Evolutionary conservation across 2,797 vertebrate genomes (phyloP), one percentile per base, ranked within the genome.

Genomic region (Cichlasoma orientale): DNA sequence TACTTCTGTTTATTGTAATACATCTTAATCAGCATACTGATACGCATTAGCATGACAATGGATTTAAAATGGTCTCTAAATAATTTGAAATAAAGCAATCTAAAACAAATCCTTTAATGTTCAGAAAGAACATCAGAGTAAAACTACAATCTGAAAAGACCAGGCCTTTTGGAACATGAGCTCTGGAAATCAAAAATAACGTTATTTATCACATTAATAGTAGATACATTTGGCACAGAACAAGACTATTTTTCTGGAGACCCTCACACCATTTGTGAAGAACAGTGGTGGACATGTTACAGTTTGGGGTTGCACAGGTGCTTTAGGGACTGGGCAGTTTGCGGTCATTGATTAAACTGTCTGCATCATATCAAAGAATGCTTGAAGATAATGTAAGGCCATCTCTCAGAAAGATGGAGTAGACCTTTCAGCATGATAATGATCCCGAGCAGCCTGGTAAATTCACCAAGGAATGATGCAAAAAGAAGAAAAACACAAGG

Each of bases 311-410:
- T 68, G 41, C 1, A 13, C n/a, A 27, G 41, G 61, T 29, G 25
- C 63, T 68, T 50, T 68, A 23, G 63, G 63, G 63, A 50, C 18
- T 0, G 25, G 12, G 63, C 19, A 23, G 63, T 13, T 57, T 57
- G 36, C 0, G 13, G 25, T 47, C 72, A 57, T 21, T 47, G 72
- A 73, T 58, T 73, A 29, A 47, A 47, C 55, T 73, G 18, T 58
- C 25, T 31, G 38, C 19, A 23, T 73, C 71, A 47, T 72, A 72
- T 72, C 71, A 72, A 72, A 56, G 36, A 47, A 25, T 14, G 33
- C 54, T 56, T 56, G 23, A 72, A 56, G 23, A 27, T 72, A 72
- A 72, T 44, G 70, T 72, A 56, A 56, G 29, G 54, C 23, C 41
- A 47, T 66, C 61, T 36, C n/a, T 71, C 70, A 41, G 33, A 56